Base-by-base conservation (phyloP, 92 coral and sea anemone species). In the Paramuricea clavata region DNA sequence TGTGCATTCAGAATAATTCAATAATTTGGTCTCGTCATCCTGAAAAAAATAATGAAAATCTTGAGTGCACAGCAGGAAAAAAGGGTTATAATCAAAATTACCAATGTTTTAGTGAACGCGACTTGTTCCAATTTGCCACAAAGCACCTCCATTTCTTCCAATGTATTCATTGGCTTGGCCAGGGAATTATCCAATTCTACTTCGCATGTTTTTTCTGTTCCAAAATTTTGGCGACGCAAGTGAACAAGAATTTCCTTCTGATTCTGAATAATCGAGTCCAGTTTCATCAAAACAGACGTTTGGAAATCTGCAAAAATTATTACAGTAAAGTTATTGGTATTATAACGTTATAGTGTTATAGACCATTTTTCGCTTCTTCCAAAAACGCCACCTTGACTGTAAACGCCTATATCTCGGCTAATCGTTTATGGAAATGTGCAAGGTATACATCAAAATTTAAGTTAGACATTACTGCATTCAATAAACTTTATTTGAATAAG, bases 191-290 rank as follows among this genome's bases (percentile, higher is more conserved):
- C 73, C 22, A 65, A 65, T 12, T 23, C 73, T 16, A 28, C 73
- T 23, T 65, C 73, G 33, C 31, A 27, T 5, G 7, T 65, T 65
- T 33, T 33, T 33, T 33, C 73, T 23, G 31, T 65, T 27, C 33
- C 73, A 23, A 33, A 23, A 33, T 33, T 65, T 65, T 65, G 73
- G 33, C 73, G 33, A 22, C 73, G 27, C 73, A 65, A 21, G 33
- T 65, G 73, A 65, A 65, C 33, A 22, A 65, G 73, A 33, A 26
- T 65, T 23, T 65, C 33, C 73, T 65, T 65, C 33, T 65, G 73
- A 33, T 65, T 65, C 73, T 65, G 25, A 30, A 65, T 65, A 23
- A 65, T 65, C 16, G 73, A 65, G 33, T 65, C 73, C 33, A 26
- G 73, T 42, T 33, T 65, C 73, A 65, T 65, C 27, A 65, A 33